Base-by-base conservation (phyloP, 2,888 invertebrate genomes). In the Erebia palarica region DNA sequence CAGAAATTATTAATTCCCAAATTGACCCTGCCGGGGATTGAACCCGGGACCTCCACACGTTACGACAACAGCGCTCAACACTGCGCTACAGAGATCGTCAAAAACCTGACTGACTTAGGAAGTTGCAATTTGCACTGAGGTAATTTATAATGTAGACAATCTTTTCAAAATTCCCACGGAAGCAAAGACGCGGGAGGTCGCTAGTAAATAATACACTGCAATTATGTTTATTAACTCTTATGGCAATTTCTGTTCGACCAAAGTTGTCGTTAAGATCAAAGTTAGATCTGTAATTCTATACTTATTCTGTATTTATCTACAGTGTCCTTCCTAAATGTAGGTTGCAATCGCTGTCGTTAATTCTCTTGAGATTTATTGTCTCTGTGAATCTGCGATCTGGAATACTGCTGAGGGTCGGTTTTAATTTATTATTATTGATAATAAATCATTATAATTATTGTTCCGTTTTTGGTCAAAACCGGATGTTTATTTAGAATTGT, bases 311-410 rank as follows among this genome's bases (percentile, higher is more conserved):
- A 72, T 60, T 72, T 73, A 72, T 71, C 18, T 72, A 68, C 69
- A 74, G 51, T 73, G 74, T 69, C 74, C 73, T 75, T 76, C 75
- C 68, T 72, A 68, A 71, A 77, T 75, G 70, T 76, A 75, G 76
- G 76, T 77, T 76, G 73, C 73, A 74, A 68, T 69, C 72, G 61
- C 69, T 70, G 72, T 73, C 72, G 70, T 76, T 75, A 73, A 71
- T 73, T 68, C 73, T 77, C 75, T 77, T 74, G 73, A 73, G 69
- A 77, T 75, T 76, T 73, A 75, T 75, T 71, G 72, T 73, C 64
- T 73, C 70, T 72, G 65, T 58, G 70, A 63, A 61, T 69, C 67
- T 36, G 64, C 36, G 67, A 72, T 57, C 57, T 73, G 59, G 67
- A 60, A 67, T 67, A 70, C 67, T 71, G 68, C 60, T 68, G 66